Base-by-base conservation (phyloP, 1,140 invertebrate species). In the Leucophenga varia region DNA sequence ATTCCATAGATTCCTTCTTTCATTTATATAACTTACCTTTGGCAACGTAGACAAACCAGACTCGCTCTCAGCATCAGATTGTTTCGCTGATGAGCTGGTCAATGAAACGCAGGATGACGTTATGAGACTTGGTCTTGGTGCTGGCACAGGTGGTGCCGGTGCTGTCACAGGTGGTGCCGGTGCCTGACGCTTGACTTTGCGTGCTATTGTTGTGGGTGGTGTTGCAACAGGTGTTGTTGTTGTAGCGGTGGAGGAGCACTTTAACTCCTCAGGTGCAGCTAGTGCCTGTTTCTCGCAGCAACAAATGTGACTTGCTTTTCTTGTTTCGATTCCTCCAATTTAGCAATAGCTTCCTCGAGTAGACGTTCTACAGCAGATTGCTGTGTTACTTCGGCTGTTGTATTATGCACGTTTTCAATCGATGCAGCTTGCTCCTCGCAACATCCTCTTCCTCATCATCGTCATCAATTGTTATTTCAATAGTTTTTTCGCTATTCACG, bases 261-360 rank as follows among this genome's bases (percentile, higher is more conserved):
- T n/a, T n/a, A n/a, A n/a, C n/a, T n/a, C n/a, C n/a, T n/a, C n/a
- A n/a, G n/a, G n/a, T n/a, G n/a, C n/a, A n/a, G n/a, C n/a, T 8
- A 30, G 25, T 30, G 25, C 25, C n/a, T 7, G 12, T 30, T n/a
- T 30, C n/a, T n/a, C n/a, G 25, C n/a, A n/a, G 25, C n/a, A 8
- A 8, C n/a, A 30, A n/a, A 30, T 30, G 25, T 30, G n/a, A n/a
- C 25, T n/a, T 30, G 12, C 25, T 30, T 30, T 7, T 30, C 7
- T 30, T 30, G 25, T 7, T 8, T 30, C 7, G 12, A 8, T 14
- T 4, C 41, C 38, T 72, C 69, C 21, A 72, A 20, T 16, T 72
- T 72, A 14, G 64, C 61, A 20, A 72, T 69, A n/a, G 69, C 69
- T 25, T 72, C 69, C 19, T 72, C 69, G 0, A 72, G 44, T 14